Evolutionary conservation across 1,140 invertebrate genomes (phyloP), one percentile per base, ranked within the genome.

Genomic region (Monomorium pharaonis): DNA sequence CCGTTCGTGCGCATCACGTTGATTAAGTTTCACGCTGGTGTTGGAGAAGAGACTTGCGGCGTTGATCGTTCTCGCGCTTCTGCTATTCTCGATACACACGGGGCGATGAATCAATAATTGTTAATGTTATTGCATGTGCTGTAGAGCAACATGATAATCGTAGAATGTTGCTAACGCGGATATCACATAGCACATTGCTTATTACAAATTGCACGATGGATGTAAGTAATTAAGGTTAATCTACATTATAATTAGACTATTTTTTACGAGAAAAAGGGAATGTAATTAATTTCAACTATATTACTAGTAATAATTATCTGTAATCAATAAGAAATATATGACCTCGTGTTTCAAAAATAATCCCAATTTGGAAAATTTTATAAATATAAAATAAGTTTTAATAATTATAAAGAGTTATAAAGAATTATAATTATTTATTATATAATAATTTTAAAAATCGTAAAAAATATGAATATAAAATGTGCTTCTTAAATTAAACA

Each of bases 61-160:
- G n/a, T 12, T 37, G 9, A 18, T 51, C 27, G n/a, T 80, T 67
- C 47, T 30, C 6, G 16, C 21, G 30, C 10, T 67, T 67, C 16
- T 67, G 12, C 18, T 37, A 24, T 51, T 67, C 16, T 21, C 14
- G 33, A 49, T 65, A 49, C 14, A 16, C 4, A 33, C 42, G 21
- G 2, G 14, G 21, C 63, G 42, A 65, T 78, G 12, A 77, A 33
- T 78, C 27, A 78, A 63, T 65, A 78, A 37, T 78, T 74, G 30
- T 51, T 65, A 37, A 65, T 78, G 62, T 51, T 62, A 21, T 18
- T 60, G 21, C 18, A 33, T 18, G 21, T 44, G n/a, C 14, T 3
- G 10, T 72, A 51, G 21, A 69, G 47, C 21, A 27, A n/a, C 16
- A 18, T 27, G 6, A 16, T 47, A 24, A 70, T 70, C 7, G 6